Evolutionary conservation across 2,888 invertebrate genomes (phyloP).

Genomic region (Eurois occulta): DNA sequence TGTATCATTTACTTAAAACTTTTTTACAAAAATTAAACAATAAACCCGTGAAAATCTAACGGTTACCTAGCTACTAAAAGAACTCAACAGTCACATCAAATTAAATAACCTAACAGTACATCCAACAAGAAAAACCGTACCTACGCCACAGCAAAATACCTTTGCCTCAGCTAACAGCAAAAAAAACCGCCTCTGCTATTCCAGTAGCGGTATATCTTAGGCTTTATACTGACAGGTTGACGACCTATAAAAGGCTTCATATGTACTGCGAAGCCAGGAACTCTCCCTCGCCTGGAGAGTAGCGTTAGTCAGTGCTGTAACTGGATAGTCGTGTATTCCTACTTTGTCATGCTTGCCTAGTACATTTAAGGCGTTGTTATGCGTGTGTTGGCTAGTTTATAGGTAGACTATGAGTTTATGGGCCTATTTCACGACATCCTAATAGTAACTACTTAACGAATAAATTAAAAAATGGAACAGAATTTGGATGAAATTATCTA

Average conservation of each 20-base stretch:
- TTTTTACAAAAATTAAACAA: not conserved
- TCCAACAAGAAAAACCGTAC: conserved; percentile 5
- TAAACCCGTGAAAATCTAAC: not conserved
- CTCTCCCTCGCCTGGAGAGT: conserved; percentile 72
- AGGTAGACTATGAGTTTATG: conserved; percentile 1
- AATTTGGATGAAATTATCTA: too few species aligned
- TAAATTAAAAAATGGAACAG: too few species aligned
- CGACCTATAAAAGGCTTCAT: conserved; percentile 86
- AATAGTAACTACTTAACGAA: too few species aligned
- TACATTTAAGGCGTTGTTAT: conserved; percentile 23
- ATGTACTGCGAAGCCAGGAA: conserved; percentile 76
- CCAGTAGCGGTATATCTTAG: conserved; percentile 68
- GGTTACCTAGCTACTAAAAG: not conserved
- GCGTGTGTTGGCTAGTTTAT: conserved; percentile 22
- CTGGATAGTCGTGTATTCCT: conserved; percentile 72
- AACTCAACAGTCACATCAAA: not conserved
- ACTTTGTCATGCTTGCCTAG: conserved; percentile 42
- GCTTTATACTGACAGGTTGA: conserved; percentile 79
- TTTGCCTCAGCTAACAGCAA: conserved; percentile 27
- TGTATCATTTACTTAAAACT: not conserved
- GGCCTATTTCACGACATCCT: too few species aligned
- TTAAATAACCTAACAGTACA: conserved; percentile 11
- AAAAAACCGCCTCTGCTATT: conserved; percentile 53
- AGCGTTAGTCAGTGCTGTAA: conserved; percentile 79
- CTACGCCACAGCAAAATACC: conserved; percentile 13